phyloP scores from a whole-genome alignment of 2,888 invertebrate species.

The Theretra japonica region DNA sequence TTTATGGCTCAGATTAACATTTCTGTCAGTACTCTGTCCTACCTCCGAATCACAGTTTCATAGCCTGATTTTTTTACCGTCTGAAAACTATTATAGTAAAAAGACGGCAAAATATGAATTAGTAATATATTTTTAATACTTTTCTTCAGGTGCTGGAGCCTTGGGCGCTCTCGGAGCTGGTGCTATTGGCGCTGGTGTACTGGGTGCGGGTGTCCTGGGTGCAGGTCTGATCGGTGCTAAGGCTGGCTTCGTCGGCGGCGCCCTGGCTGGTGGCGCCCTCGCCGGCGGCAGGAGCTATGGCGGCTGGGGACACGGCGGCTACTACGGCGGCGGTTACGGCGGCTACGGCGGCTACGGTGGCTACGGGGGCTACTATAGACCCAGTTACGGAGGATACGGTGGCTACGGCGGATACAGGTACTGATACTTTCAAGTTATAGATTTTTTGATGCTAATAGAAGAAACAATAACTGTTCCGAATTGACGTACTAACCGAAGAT shows the following conservation, averaged over 20 bases:
- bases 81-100: neutral
- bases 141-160: slow-evolving; percentile 48
- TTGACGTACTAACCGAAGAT: no score
- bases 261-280: slow-evolving; percentile 59
- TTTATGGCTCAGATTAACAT: no score
- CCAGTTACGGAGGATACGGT: slow-evolving; percentile 45
- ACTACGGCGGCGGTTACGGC: slow-evolving; percentile 45
- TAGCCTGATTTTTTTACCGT: neutral
- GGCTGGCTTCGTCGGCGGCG: slow-evolving; percentile 72
- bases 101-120: neutral
- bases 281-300: slow-evolving; percentile 53
- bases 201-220: slow-evolving; percentile 63
- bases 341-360: slow-evolving; percentile 43
- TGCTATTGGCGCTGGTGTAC: slow-evolving; percentile 57
- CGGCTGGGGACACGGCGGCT: slow-evolving; percentile 42
- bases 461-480: no score
- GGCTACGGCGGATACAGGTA: slow-evolving; percentile 48
- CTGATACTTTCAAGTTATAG: neutral
- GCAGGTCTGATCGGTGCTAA: slow-evolving; percentile 68
- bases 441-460: no score
- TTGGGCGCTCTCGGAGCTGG: slow-evolving; percentile 58
- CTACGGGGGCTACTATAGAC: slow-evolving; percentile 47
- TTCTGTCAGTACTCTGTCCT: no score
- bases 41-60: no score
- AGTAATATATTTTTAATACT: slow-evolving; percentile 22